phyloP scores from a whole-genome alignment of 2,113 vertebrate genomes.

The Pitta sordida region DNA sequence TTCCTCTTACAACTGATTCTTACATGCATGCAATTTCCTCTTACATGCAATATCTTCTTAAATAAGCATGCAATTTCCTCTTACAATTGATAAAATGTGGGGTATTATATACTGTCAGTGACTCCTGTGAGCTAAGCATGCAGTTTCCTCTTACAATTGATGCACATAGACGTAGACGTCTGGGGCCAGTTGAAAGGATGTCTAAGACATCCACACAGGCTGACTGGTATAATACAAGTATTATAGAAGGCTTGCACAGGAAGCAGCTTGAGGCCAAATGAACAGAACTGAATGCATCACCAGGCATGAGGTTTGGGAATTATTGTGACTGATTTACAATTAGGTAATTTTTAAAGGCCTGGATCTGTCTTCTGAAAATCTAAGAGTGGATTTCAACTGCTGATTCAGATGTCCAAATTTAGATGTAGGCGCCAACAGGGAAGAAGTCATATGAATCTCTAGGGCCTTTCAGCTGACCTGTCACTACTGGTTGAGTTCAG shows the following conservation, averaged over 20 bases:
- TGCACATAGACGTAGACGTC: neutral
- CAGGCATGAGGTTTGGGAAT: neutral
- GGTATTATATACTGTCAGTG: no score
- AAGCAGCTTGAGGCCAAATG: neutral
- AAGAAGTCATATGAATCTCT: accelerated
- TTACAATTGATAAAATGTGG: no score
- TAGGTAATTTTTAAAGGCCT: neutral
- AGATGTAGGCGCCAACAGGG: neutral
- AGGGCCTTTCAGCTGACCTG: neutral
- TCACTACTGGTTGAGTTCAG: neutral
- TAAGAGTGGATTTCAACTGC: neutral
- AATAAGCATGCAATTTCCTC: no score
- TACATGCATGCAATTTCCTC: no score
- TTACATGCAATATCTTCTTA: no score
- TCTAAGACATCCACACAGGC: neutral
- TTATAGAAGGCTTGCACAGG: neutral
- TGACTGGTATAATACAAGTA: neutral
- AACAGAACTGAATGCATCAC: neutral
- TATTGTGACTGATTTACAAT: neutral
- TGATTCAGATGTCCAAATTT: neutral
- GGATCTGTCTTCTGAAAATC: neutral
- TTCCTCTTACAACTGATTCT: no score
- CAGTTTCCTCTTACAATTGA: no score
- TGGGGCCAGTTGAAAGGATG: neutral
- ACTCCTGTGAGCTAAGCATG: no score